phyloP scores from a whole-genome alignment of 2,888 invertebrate species.

The Clitarchus hookeri region DNA sequence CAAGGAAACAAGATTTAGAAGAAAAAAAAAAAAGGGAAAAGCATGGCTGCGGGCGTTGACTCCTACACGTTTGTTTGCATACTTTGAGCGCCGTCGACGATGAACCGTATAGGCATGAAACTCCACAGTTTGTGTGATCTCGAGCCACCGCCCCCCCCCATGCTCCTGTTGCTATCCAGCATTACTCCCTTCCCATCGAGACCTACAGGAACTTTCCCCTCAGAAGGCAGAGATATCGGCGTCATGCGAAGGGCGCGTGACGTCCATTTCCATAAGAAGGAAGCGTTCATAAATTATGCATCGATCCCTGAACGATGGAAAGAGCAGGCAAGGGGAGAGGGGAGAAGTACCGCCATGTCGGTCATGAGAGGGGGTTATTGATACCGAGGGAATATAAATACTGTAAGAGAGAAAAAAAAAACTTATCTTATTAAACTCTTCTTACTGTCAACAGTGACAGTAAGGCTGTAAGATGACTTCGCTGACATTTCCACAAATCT shows the following conservation, averaged over 20 bases:
- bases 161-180: too few relatives aligned
- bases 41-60: not conserved
- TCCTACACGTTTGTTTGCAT: not conserved
- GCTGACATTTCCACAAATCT: not conserved
- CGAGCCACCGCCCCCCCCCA: not conserved
- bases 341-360: too few relatives aligned
- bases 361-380: not conserved
- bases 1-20: not conserved
- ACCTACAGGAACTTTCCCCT: not conserved
- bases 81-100: not conserved
- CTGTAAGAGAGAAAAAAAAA: not conserved
- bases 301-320: not conserved
- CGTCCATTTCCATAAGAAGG: conserved; percentile 8
- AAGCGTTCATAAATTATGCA: conserved; percentile 14
- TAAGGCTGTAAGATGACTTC: not conserved
- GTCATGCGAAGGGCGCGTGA: not conserved
- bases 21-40: too few relatives aligned
- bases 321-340: too few relatives aligned
- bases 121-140: not conserved
- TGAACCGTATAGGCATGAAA: not conserved
- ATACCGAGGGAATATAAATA: not conserved
- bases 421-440: not conserved
- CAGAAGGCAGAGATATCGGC: not conserved
- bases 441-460: not conserved
- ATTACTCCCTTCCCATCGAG: not conserved